Percentiles rank a stretch among this genome's conserved stretches.
phyloP scores from a whole-genome alignment of 35 echinoderm and acorn worm genomes.

The Patiria miniata region DNA sequence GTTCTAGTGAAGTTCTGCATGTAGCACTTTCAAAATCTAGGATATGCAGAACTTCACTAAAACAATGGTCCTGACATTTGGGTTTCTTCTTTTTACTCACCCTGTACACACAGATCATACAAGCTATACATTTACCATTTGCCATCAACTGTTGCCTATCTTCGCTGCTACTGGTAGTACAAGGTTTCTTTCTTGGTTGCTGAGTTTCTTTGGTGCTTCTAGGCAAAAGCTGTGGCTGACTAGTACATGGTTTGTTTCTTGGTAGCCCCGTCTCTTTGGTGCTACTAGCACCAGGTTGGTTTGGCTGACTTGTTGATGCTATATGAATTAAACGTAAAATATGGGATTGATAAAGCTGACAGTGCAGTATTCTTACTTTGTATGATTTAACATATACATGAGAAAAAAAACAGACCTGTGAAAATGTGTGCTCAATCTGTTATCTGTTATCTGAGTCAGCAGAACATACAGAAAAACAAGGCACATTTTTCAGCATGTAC shows the following conservation, averaged over 20 bases:
- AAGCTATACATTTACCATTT: not conserved
- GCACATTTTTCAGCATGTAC: not conserved
- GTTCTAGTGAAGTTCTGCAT: too few relatives aligned
- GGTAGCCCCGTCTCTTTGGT: too few relatives aligned
- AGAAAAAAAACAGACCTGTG: not conserved
- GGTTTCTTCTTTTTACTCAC: too few relatives aligned
- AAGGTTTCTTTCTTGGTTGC: not conserved
- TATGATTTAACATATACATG: not conserved
- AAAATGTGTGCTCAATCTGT: not conserved
- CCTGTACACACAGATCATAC: too few relatives aligned
- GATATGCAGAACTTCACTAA: too few relatives aligned
- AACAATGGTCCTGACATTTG: too few relatives aligned
- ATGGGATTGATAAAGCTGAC: not conserved
- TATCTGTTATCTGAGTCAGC: not conserved
- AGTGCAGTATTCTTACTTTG: not conserved
- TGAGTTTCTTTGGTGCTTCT: not conserved
- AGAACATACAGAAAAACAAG: not conserved
- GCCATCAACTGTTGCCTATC: not conserved
- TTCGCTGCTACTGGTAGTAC: not conserved
- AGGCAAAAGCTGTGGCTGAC: not conserved
- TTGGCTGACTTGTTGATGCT: too few relatives aligned
- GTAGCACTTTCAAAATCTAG: too few relatives aligned
- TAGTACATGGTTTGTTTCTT: not conserved
- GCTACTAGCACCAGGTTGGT: too few relatives aligned
- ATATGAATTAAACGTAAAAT: too few relatives aligned